Evolutionary conservation across 2,113 vertebrate genomes (phyloP).

Genomic region (Varanus komodoensis): DNA sequence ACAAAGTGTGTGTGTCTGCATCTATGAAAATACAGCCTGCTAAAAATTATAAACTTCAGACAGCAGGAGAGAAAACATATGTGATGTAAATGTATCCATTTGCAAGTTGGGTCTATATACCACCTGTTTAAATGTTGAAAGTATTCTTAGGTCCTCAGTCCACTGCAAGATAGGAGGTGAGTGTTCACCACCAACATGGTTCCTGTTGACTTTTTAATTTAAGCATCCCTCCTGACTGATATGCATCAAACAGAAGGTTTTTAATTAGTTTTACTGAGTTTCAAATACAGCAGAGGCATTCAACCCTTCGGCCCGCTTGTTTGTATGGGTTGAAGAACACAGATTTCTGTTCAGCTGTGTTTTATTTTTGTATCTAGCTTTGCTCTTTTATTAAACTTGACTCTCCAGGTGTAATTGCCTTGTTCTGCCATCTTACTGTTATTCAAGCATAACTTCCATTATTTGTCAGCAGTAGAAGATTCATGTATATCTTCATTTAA

Average conservation of each 20-base stretch:
- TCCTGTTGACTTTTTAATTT: not conserved
- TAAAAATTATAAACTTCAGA: too few relatives aligned
- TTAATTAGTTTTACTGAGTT: not conserved
- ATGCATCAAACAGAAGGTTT: not conserved
- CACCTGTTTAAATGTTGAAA: too few relatives aligned
- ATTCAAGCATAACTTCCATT: not conserved
- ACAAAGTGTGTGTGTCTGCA: too few relatives aligned
- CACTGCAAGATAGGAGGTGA: too few relatives aligned
- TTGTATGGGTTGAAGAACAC: not conserved
- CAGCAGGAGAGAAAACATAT: too few relatives aligned
- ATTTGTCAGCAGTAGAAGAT: not conserved
- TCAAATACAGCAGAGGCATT: not conserved
- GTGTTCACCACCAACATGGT: not conserved
- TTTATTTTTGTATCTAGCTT: not conserved
- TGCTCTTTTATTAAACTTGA: not conserved
- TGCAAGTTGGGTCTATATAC: too few relatives aligned
- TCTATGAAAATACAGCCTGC: too few relatives aligned
- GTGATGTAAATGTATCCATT: too few relatives aligned
- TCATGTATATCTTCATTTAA: conserved; percentile 7
- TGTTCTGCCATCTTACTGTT: not conserved
- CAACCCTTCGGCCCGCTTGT: not conserved
- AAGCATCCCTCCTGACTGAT: not conserved
- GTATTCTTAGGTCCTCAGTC: too few relatives aligned
- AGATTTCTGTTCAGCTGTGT: not conserved
- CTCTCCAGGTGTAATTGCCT: not conserved